Evolutionary conservation across 2,888 invertebrate genomes (phyloP), one percentile per base, ranked within the genome.

Genomic region (Neoaliturus tenellus): DNA sequence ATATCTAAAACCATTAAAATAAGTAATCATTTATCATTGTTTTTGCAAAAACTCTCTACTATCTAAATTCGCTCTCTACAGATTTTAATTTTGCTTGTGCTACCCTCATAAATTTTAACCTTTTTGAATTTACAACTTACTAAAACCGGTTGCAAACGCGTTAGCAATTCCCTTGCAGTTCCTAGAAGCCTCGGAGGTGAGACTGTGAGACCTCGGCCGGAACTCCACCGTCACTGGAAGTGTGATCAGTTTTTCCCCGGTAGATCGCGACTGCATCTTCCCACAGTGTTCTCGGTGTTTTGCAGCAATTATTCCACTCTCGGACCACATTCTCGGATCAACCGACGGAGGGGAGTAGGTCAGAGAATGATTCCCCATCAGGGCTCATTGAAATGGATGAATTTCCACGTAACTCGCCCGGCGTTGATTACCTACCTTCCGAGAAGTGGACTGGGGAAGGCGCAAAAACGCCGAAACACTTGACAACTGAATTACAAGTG

Each of bases 161-260:
- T 35, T 35, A 35, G 10, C 35, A 44, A 44, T 17, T 12, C 17
- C 44, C 2, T 17, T 44, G 44, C 44, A 14, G 44, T 44, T 44
- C 55, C 55, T 23, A 23, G 55, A 55, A 55, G 55, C 2, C 25
- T 12, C 6, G 17, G 14, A 44, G 17, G 17, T 6, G 35, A 35
- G 35, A 35, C 4, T 6, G 55, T 55, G 55, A 55, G 55, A 55
- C 20, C 23, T 12, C 44, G 17, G 3, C 55, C 20, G 55, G 55
- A 23, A 55, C 55, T 55, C 23, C 55, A 23, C 55, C 55, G 55
- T 55, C 55, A 23, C 55, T 23, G 55, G 55, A 55, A 55, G 55
- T 55, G 2, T 25, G 55, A 55, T 55, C 55, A 55, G 20, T 55
- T 55, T 55, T 55, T 6, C 55, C 23, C 55, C 25, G 55, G 23